phyloP scores from a whole-genome alignment of 2,888 invertebrate species.

The Chymomyza caudatula region DNA sequence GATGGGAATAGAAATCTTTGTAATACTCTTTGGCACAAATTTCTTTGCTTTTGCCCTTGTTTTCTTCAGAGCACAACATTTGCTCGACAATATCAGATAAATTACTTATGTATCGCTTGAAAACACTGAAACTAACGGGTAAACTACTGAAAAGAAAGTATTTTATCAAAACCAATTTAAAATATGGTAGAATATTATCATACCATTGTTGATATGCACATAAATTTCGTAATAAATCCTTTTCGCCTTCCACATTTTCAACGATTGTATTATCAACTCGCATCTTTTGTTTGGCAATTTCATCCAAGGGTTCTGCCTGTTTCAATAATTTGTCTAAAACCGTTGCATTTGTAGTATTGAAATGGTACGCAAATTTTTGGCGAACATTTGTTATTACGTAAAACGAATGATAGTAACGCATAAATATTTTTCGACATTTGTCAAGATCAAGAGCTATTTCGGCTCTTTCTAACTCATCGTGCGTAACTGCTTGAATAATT shows the following conservation, averaged over 20 bases:
- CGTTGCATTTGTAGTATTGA: not conserved
- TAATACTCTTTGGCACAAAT: slow-evolving; percentile 8
- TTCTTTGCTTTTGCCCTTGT: not conserved
- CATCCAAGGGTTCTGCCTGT: not conserved
- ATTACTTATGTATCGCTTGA: slow-evolving; percentile 6
- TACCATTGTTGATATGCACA: not conserved
- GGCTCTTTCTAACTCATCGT: not conserved
- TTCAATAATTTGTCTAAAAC: not conserved
- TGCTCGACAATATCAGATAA: slow-evolving; percentile 5
- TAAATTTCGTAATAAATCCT: not conserved
- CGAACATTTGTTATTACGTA: not conserved
- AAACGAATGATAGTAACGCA: not conserved
- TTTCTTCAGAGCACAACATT: not conserved
- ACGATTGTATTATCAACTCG: not conserved
- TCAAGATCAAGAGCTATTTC: not conserved
- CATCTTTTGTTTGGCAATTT: not conserved
- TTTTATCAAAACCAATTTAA: not conserved
- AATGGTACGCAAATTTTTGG: not conserved
- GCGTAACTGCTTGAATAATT: not conserved
- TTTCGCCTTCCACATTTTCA: not conserved
- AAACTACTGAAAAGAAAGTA: not conserved
- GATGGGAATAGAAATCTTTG: not conserved
- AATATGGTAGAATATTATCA: not conserved
- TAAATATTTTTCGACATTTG: not conserved
- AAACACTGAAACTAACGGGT: not conserved